phyloP scores from a whole-genome alignment of 2,797 vertebrate species.

The Atherinosoma microstoma region DNA sequence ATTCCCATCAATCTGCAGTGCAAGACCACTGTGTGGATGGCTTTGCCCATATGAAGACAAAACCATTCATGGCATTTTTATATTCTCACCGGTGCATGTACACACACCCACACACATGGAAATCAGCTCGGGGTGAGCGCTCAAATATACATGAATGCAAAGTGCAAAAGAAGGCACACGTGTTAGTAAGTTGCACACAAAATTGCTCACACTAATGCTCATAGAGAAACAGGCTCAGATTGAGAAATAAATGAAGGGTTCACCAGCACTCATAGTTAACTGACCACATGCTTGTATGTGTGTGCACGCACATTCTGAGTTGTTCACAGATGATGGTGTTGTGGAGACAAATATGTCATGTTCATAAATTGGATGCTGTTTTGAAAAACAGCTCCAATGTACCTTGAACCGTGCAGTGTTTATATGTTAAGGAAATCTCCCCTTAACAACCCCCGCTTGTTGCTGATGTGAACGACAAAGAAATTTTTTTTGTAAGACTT shows the following conservation, averaged over 20 bases:
- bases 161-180: slow-evolving; percentile 10
- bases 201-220: slow-evolving; percentile 12
- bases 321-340: slow-evolving; percentile 15
- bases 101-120: slow-evolving; percentile 9
- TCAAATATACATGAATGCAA: slow-evolving; percentile 25
- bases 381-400: slow-evolving; percentile 30
- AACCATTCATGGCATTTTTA: slow-evolving; percentile 64
- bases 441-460: slow-evolving; percentile 1
- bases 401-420: slow-evolving; percentile 51
- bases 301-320: not conserved
- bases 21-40: slow-evolving; percentile 55
- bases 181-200: slow-evolving; percentile 1
- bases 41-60: slow-evolving; percentile 62
- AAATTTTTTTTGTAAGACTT: slow-evolving; percentile 31
- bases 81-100: slow-evolving; percentile 38
- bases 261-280: slow-evolving; percentile 38
- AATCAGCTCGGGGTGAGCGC: not conserved
- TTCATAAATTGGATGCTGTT: slow-evolving; percentile 36
- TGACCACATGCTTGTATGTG: not conserved
- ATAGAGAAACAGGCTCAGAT: slow-evolving; percentile 23
- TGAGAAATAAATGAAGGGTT: slow-evolving; percentile 57
- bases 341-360: slow-evolving; percentile 9
- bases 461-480: slow-evolving; percentile 23
- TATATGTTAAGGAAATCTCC: slow-evolving; percentile 33
- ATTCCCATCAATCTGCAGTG: slow-evolving; percentile 76